phyloP scores from a whole-genome alignment of 92 coral and sea anemone species.

The Chrysogorgia sp. region DNA sequence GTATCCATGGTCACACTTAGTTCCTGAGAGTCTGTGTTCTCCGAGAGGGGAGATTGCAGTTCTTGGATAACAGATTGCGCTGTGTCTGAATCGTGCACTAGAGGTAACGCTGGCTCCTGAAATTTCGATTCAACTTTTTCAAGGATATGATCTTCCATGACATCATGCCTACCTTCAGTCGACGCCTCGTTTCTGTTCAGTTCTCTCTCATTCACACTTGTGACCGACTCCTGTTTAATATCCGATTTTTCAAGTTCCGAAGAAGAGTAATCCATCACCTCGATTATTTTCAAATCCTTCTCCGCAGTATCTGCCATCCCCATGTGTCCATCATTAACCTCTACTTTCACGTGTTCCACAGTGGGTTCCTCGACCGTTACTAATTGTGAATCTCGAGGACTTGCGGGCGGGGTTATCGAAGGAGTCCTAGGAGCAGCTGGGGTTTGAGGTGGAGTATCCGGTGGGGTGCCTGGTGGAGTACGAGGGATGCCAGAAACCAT shows the following conservation, averaged over 20 bases:
- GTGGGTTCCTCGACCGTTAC: neutral
- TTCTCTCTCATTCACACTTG: neutral
- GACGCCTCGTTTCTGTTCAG: neutral
- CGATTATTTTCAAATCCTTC: conserved; percentile 11
- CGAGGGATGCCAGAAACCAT: conserved; percentile 7
- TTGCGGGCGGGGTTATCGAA: conserved; percentile 40
- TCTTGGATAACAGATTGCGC: neutral
- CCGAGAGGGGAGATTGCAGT: neutral
- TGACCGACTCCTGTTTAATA: conserved; percentile 1
- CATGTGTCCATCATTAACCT: conserved; percentile 42
- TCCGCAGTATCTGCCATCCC: conserved; percentile 6
- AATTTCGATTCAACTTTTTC: conserved; percentile 3
- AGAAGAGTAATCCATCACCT: neutral
- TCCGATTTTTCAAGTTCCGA: neutral
- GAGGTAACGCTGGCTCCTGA: neutral
- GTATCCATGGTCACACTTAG: conserved; percentile 44
- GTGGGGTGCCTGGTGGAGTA: conserved; percentile 50
- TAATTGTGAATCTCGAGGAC: conserved; percentile 21
- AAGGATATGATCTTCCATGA: conserved; percentile 2
- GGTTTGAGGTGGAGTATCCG: conserved; percentile 23
- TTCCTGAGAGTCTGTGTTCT: conserved; percentile 32
- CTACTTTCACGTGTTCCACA: conserved; percentile 23
- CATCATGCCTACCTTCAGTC: neutral
- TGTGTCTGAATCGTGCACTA: no score
- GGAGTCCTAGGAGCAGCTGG: conserved; percentile 39